A percentile compares a stretch with the other conserved stretches of the same genome.
These are phyloP conservation scores for Hypolimnas misippus DNA, from an alignment of 2,888 invertebrate species.

Conservation along the genomic window DNA sequence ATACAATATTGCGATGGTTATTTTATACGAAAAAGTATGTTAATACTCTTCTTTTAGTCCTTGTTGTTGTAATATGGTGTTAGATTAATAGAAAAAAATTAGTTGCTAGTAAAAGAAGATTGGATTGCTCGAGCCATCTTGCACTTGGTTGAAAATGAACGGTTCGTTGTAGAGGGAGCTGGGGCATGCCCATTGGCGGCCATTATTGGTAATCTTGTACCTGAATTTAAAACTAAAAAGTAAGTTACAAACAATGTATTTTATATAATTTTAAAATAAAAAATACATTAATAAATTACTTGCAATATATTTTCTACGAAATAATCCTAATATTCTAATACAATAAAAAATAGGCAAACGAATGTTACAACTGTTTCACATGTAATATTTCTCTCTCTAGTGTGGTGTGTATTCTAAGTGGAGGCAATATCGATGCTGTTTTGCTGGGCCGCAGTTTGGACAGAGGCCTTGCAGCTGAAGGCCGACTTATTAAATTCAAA, in stretches of 20 bases:
- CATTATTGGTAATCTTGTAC: constrained; percentile 89
- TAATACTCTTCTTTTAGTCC: too few species aligned
- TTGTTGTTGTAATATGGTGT: too few species aligned
- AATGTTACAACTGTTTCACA: too few species aligned
- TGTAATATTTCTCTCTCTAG: too few species aligned
- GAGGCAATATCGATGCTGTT: constrained; percentile 95
- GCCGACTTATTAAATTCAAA: constrained; percentile 85
- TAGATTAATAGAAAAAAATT: constrained; percentile 18
- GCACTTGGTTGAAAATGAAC: constrained; percentile 90
- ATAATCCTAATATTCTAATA: too few species aligned
- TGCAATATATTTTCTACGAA: too few species aligned
- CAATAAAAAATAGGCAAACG: too few species aligned
- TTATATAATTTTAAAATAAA: too few species aligned
- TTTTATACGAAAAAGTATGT: too few species aligned
- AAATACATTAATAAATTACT: too few species aligned
- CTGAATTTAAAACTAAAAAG: constrained; percentile 92
- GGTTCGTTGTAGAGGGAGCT: constrained; percentile 94
- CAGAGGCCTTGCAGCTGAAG: constrained; percentile 93
- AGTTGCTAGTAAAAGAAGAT: constrained; percentile 91
- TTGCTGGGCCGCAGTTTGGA: constrained; percentile 92
- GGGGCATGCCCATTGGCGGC: constrained; percentile 94
- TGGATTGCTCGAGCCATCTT: constrained; percentile 92
- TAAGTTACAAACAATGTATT: constrained; percentile 58
- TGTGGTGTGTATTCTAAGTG: constrained; percentile 92
- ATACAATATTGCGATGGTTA: too few species aligned